These are phyloP conservation scores for Rissa tridactyla DNA, from an alignment of 2,113 vertebrate species.

Conservation along the genomic window DNA sequence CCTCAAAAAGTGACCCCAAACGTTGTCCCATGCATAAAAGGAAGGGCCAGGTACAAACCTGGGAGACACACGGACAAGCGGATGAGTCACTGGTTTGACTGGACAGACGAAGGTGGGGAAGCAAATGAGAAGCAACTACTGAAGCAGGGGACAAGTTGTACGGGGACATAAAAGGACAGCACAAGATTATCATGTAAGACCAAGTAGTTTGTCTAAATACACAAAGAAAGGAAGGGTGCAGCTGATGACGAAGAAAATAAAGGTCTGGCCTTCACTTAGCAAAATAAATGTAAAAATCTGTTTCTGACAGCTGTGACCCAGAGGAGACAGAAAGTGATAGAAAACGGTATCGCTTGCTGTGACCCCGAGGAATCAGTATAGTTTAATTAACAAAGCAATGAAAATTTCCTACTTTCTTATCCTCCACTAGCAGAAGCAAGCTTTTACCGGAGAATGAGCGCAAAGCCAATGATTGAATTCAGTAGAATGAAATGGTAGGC, in stretches of 20 bases:
- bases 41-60: background rate
- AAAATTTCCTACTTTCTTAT: background rate
- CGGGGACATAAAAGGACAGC: background rate
- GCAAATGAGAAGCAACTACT: background rate
- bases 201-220: background rate
- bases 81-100: background rate
- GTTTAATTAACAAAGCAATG: background rate
- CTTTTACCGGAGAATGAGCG: background rate
- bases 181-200: background rate
- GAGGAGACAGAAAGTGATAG: background rate
- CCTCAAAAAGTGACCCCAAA: background rate
- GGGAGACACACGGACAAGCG: fast-evolving
- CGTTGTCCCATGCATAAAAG: fast-evolving
- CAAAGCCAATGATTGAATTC: background rate
- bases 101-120: background rate
- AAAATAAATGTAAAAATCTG: background rate
- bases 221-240: background rate
- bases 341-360: background rate
- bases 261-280: background rate
- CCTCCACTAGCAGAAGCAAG: background rate
- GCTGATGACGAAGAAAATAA: background rate
- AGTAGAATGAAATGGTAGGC: background rate
- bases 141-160: background rate
- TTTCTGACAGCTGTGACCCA: background rate
- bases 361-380: background rate